Evolutionary conservation across 2,113 vertebrate genomes (phyloP).

Genomic region (Conger conger): DNA sequence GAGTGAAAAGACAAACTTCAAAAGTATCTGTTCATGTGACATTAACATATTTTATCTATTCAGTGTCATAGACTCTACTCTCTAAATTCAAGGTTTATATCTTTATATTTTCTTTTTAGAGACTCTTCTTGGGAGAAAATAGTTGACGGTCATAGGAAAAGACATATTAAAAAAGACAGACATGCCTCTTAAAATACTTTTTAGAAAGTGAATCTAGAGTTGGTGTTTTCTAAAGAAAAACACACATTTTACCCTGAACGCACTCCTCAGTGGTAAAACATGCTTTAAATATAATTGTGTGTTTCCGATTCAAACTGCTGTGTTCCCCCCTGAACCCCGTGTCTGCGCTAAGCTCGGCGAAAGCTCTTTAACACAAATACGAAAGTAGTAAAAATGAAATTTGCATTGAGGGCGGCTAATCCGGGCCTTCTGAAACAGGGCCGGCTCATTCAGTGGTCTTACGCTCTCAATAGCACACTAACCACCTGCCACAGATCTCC

Average conservation of each 20-base stretch:
- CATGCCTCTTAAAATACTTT: too few species aligned
- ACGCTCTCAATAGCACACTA: not conserved
- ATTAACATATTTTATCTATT: not conserved
- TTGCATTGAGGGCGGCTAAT: constrained; percentile 15
- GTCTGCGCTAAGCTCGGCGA: not conserved
- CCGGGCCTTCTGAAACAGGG: not conserved
- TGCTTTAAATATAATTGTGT: not conserved
- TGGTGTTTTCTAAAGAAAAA: too few species aligned
- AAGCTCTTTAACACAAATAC: not conserved
- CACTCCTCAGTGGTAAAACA: not conserved
- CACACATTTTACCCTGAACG: not conserved
- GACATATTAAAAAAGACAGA: not conserved
- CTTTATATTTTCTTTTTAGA: not conserved
- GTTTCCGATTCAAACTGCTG: not conserved
- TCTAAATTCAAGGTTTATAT: not conserved
- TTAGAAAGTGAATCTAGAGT: too few species aligned
- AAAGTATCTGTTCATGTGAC: not conserved
- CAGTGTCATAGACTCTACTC: not conserved
- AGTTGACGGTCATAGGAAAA: not conserved
- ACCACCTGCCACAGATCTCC: not conserved
- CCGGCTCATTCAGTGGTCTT: not conserved
- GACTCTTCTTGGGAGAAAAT: not conserved
- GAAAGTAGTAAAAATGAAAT: not conserved
- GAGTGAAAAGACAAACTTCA: not conserved
- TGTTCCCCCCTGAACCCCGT: not conserved